A percentile compares a stretch with the other conserved stretches of the same genome.
These are phyloP conservation scores for Todiramphus saurophagus DNA, from an alignment of 2,113 vertebrate species.

Conservation along the genomic window DNA sequence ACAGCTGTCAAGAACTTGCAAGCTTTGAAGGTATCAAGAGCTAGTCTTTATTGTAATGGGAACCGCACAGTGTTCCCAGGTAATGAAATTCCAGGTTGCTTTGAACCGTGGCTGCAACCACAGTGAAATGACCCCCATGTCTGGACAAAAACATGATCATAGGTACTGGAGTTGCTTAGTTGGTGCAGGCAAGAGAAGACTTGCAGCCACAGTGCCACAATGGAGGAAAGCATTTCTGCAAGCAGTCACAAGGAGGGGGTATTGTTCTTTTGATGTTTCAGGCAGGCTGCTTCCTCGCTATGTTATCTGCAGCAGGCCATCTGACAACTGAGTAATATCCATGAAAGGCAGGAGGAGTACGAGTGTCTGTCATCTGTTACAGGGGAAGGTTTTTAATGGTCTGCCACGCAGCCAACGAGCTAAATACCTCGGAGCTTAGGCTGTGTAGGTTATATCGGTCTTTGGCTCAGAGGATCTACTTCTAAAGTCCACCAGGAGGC, in stretches of 20 bases:
- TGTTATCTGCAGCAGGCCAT: neutral
- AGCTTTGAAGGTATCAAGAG: neutral
- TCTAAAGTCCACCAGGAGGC: neutral
- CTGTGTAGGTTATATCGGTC: neutral
- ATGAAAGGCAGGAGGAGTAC: rapidly evolving
- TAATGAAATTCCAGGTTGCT: neutral
- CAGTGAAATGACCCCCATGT: neutral
- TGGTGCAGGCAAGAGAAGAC: neutral
- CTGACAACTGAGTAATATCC: neutral
- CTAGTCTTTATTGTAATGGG: neutral
- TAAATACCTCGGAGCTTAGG: neutral
- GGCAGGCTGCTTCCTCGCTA: neutral
- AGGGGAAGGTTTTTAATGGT: neutral
- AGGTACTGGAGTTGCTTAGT: neutral
- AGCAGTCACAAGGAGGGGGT: conserved; percentile 43
- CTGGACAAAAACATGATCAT: neutral
- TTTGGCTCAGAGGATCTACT: neutral
- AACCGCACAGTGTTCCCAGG: neutral
- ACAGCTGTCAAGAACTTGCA: neutral
- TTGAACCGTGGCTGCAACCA: neutral
- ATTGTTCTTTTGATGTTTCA: conserved; percentile 8
- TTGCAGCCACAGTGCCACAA: neutral
- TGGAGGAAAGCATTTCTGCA: neutral
- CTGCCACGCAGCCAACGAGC: neutral
- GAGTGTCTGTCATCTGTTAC: neutral